phyloP scores from a whole-genome alignment of 2,888 invertebrate species.

The Lochmaea crataegi region DNA sequence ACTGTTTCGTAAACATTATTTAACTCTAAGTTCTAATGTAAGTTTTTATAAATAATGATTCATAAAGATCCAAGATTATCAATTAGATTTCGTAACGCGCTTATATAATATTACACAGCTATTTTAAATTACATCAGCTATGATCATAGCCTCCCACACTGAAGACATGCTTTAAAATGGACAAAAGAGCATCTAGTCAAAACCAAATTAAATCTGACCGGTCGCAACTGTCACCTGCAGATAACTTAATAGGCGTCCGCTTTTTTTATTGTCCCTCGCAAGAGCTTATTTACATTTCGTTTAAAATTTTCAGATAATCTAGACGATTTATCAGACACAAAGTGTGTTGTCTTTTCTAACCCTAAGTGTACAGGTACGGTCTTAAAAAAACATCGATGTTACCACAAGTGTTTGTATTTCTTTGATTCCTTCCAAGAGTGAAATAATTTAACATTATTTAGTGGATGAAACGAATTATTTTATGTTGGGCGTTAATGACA shows the following conservation, averaged over 20 bases:
- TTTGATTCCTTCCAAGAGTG: not conserved
- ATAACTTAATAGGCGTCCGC: conserved; percentile 44
- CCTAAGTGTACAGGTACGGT: conserved; percentile 13
- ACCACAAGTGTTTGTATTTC: not conserved
- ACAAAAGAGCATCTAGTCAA: conserved; percentile 37
- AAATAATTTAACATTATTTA: not conserved
- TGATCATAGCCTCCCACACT: conserved; percentile 34
- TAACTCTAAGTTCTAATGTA: not conserved
- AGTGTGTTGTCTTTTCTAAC: conserved; percentile 30
- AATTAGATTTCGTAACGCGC: conserved; percentile 7
- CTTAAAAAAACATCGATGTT: not conserved
- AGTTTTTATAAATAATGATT: conserved; percentile 8
- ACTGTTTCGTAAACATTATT: conserved; percentile 3
- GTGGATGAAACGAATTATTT: no score
- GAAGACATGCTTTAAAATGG: conserved; percentile 27
- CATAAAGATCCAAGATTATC: conserved; percentile 1
- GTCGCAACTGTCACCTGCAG: conserved; percentile 41
- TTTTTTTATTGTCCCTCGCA: conserved; percentile 43
- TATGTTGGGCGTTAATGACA: no score
- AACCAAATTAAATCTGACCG: conserved; percentile 39
- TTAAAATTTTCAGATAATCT: conserved; percentile 47
- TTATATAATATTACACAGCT: conserved; percentile 15
- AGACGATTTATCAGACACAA: conserved; percentile 44
- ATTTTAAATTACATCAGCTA: conserved; percentile 11
- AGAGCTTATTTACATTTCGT: conserved; percentile 47